Percentiles rank a stretch among this genome's conserved stretches.
Evolutionary conservation across 2,888 invertebrate species (phyloP).

Genomic region (Quadroppia sp.): DNA sequence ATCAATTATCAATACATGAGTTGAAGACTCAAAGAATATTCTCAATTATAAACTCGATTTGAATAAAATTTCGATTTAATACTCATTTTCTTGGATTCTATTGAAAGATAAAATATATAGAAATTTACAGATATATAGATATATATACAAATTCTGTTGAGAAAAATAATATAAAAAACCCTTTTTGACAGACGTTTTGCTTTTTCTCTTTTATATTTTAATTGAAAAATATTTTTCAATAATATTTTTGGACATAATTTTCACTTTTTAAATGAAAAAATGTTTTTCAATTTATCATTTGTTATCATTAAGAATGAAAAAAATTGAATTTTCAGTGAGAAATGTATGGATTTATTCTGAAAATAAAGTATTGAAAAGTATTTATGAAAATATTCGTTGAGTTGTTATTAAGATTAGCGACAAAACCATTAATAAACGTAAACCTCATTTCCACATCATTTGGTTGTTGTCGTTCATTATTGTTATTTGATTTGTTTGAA

Average conservation of each 20-base stretch:
- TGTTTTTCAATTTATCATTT: constrained; percentile 26
- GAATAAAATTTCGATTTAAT: constrained; percentile 15
- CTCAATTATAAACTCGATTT: background rate
- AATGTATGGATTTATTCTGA: background rate
- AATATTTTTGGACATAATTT: background rate
- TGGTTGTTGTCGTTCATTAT: constrained; percentile 19
- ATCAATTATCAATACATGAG: background rate
- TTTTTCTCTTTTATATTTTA: background rate
- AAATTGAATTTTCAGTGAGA: background rate
- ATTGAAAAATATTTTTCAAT: background rate
- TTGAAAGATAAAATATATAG: constrained; percentile 2
- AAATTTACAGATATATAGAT: background rate
- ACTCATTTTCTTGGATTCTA: background rate
- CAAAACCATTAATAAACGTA: constrained; percentile 25
- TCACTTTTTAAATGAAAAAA: constrained; percentile 18
- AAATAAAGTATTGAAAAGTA: background rate
- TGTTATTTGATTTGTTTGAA: constrained; percentile 36
- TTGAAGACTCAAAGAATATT: background rate
- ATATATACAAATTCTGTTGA: too few species aligned
- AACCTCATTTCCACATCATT: constrained; percentile 29
- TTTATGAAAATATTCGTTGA: background rate
- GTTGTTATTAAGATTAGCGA: background rate
- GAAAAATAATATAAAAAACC: too few species aligned
- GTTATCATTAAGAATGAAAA: constrained; percentile 6
- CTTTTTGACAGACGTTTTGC: background rate